Evolutionary conservation across 2,888 invertebrate genomes (phyloP), one percentile per base, ranked within the genome.

Genomic region (Dioctria linearis): DNA sequence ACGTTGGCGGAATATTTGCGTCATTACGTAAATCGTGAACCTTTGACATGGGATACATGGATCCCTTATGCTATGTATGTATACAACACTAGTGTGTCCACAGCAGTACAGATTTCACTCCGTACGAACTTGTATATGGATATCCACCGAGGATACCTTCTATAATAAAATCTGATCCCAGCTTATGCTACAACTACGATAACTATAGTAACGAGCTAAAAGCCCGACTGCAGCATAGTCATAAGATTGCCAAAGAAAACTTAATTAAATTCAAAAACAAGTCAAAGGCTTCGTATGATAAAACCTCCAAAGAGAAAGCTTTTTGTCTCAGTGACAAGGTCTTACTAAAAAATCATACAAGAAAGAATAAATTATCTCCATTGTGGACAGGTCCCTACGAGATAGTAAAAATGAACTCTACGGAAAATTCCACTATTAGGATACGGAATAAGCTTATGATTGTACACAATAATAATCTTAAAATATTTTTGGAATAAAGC

Each of bases 41-140:
- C 85, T 82, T 79, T 79, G 5, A 84, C 87, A 79, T 88, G 87
- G 86, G 86, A 87, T 78, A 81, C 84, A 59, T 85, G 84, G 82
- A 59, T 87, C 43, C 82, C 83, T 11, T 84, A 84, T 59, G 84
- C 85, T 0, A 84, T 85, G 82, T 85, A 86, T 61, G 83, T 84
- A 0, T 86, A 86, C 73, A 86, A 86, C 59, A 84, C 84, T 3
- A 82, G 84, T 5, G n/a, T n/a, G 82, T 83, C 0, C 86, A 87
- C 80, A 82, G 82, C 4, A 76, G 63, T 13, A 73, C 73, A 13
- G 71, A 80, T 37, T 80, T 46, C 54, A 71, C 80, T 9, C 80
- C 73, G 5, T 73, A 73, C 13, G 69, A 79, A 61, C n/a, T 79
- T 59, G 59, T 79, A n/a, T 79, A 69, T 61, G 71, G 80, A 40